Base-by-base conservation (phyloP, 2,113 vertebrate species). In the Salvelinus fontinalis region DNA sequence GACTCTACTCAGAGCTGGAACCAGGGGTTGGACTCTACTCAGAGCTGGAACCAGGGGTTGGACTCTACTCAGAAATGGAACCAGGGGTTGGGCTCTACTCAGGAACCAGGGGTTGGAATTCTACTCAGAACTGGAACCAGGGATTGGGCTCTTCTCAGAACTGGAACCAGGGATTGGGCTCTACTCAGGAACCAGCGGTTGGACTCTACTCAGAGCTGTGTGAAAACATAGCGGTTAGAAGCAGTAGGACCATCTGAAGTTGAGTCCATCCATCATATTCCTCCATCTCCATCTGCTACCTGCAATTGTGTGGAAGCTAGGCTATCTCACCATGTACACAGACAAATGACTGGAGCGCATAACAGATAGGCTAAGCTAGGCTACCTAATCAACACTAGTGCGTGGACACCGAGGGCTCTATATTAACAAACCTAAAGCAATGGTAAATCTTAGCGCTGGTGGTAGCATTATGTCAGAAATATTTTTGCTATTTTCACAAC, bases 271-370 rank as follows among this genome's bases (percentile, higher is more conserved):
- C 6, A 49, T 49, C 48, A 49, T 7, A 49, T 9, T 9, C 8
- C 48, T 70, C 27, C 77, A 22, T 39, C 67, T 71, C 71, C 76
- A 85, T 85, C 75, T 71, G 81, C 71, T 74, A 70, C 66, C 81
- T 57, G 75, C 64, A 49, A 5, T 5, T 31, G 31, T 31, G 31
- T 31, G 31, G 31, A 31, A 31, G 5, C 31, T 31, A 31, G 31
- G 31, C 31, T 31, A 5, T 5, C 31, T 31, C 0, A 31, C 31
- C 31, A 31, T 31, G 31, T 31, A 31, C 31, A 31, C 31, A 5
- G 31, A 31, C 31, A 31, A 31, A 31, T 31, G 31, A 4, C 31
- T 31, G 31, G 31, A 0, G 31, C 4, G 5, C 5, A 31, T 31
- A 5, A 31, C 31, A 31, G 31, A 31, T 31, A 31, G 31, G 2